Conservation (phyloP, 2,797 vertebrate genomes). For the Acrossocheilus fasciatus region DNA sequence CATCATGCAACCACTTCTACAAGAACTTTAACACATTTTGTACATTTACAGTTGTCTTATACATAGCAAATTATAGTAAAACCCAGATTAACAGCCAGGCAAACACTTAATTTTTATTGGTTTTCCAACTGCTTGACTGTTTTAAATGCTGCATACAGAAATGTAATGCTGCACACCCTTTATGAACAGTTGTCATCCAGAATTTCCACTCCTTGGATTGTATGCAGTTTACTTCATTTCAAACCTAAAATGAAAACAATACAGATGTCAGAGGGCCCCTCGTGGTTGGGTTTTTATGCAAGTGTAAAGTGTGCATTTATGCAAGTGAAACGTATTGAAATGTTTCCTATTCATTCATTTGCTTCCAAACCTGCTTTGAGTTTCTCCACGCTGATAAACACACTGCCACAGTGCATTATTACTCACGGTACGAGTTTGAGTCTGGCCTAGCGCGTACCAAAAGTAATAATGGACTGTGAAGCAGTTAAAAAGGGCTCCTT, state of each 20-base stretch:
- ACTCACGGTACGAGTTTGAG: conserved; percentile 97
- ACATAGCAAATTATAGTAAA: not conserved
- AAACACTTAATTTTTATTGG: not conserved
- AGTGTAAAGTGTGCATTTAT: not conserved
- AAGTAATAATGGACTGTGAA: conserved; percentile 90
- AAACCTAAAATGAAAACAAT: conserved; percentile 11
- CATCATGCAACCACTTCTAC: not conserved
- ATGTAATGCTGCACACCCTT: not conserved
- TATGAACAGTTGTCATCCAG: not conserved
- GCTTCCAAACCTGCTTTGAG: conserved; percentile 22
- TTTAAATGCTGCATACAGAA: not conserved
- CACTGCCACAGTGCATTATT: conserved; percentile 88
- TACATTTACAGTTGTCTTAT: not conserved
- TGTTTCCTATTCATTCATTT: not conserved
- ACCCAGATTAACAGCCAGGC: not conserved
- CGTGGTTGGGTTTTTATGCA: not conserved
- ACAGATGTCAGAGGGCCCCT: not conserved
- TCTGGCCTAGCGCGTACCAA: conserved; percentile 95
- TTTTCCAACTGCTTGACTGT: not conserved
- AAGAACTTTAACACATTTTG: not conserved
- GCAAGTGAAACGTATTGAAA: not conserved
- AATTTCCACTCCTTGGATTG: not conserved
- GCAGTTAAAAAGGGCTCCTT: conserved; percentile 58
- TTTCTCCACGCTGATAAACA: conserved; percentile 49
- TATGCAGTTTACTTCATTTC: not conserved